Base-by-base conservation (phyloP, 2,888 invertebrate genomes). In the Arctia plantaginis region DNA sequence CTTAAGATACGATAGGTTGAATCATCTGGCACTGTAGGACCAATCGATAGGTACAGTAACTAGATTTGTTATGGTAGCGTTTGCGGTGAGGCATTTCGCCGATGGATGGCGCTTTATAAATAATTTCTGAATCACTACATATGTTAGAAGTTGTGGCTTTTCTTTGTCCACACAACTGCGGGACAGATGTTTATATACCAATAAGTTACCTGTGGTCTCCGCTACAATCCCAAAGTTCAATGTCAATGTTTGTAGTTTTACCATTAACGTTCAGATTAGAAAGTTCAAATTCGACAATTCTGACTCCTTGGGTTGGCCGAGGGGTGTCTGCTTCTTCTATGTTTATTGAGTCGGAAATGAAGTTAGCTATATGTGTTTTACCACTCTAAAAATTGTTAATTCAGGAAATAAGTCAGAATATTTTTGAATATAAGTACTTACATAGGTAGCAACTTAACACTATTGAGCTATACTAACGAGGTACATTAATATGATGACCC, bases 151-250 rank as follows among this genome's bases (percentile, higher is more conserved):
- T 62, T 1, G 13, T 10, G 15, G 30, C 18, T 18, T 62, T 62
- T 62, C 30, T 59, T 59, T 59, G 59, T 59, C 27, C 4, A 30
- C 18, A 18, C 15, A 18, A 18, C 13, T 62, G 3, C 0, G 30
- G 1, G 4, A 30, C 8, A 30, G 27, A 30, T 51, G 51, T 23
- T 51, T 23, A 41, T 15, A 44, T 30, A 30, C 8, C 62, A 62
- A 64, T 67, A 39, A 66, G 35, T 74, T 96, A 98, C 98, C 96
- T 97, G 84, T 96, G 96, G 89, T 98, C 97, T 27, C 98, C 98
- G 88, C 98, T 97, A 91, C 97, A 97, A 88, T 98, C 98, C 98
- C 98, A 98, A 68, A 98, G 91, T 92, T 98, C 98, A 62, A 98
- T 96, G 85, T 98, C 98, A 41, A 97, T 96, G 83, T 96, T 97